phyloP scores from a whole-genome alignment of 2,113 vertebrate genomes.

The Actinemys pallida region DNA sequence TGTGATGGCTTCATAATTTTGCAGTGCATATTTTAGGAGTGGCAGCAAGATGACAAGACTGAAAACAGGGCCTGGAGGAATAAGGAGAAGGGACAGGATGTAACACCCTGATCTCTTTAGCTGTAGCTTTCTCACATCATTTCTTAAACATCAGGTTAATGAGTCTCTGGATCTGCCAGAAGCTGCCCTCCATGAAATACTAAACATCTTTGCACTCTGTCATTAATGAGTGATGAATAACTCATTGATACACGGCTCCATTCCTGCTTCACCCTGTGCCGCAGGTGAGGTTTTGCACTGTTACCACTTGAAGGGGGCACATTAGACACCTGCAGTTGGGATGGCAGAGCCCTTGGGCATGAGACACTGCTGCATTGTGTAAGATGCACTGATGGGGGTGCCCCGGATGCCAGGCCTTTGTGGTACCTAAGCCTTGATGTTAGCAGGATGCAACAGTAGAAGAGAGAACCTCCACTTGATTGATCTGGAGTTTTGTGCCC shows the following conservation, averaged over 20 bases:
- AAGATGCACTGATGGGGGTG: fast-evolving
- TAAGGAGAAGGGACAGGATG: background rate
- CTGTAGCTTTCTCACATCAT: background rate
- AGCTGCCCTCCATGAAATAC: background rate
- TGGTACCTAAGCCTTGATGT: background rate
- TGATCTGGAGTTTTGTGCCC: conserved; percentile 33
- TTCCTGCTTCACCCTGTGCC: background rate
- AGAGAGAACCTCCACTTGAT: background rate
- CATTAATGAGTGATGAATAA: background rate
- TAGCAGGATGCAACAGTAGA: background rate
- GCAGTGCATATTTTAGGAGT: conserved; percentile 19
- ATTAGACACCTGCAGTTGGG: background rate
- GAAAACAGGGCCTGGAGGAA: background rate
- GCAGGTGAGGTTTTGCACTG: background rate
- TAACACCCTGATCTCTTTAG: background rate
- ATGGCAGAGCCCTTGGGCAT: background rate
- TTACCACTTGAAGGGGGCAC: background rate
- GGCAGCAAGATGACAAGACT: background rate
- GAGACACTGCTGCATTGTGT: background rate
- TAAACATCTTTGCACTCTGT: background rate
- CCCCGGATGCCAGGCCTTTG: background rate
- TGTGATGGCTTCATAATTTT: background rate
- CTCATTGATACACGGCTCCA: background rate
- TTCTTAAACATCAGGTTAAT: background rate
- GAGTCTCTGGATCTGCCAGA: background rate